These are phyloP conservation scores for Alouatta palliata DNA, from an alignment of 2,113 vertebrate species.

Conservation along the genomic window DNA sequence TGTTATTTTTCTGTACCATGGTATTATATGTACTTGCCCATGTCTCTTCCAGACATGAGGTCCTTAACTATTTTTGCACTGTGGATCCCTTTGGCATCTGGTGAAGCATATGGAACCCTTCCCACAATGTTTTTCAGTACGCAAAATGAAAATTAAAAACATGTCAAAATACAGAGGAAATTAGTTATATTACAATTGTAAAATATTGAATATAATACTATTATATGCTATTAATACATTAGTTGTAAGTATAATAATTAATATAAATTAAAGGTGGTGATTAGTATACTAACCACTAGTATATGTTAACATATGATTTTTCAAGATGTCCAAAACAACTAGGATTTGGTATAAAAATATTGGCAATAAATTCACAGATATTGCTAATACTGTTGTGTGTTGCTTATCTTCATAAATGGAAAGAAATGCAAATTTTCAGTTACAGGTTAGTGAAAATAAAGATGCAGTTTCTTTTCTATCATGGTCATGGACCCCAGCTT, in stretches of 20 bases:
- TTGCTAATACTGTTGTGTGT: neutral
- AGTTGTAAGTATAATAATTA: neutral
- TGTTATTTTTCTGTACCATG: neutral
- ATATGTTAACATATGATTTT: neutral
- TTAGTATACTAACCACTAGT: neutral
- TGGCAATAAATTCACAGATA: neutral
- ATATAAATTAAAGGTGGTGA: neutral
- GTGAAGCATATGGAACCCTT: constrained; percentile 30
- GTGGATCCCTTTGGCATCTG: constrained; percentile 15
- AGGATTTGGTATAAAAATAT: neutral
- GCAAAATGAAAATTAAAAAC: constrained; percentile 33
- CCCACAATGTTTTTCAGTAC: constrained; percentile 42
- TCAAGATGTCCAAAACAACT: neutral
- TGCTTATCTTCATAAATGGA: neutral
- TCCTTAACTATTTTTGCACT: constrained; percentile 56
- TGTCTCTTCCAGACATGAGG: constrained; percentile 32
- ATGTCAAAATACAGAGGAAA: neutral
- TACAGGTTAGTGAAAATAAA: constrained; percentile 19
- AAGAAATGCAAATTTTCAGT: neutral
- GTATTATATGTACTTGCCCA: constrained; percentile 5
- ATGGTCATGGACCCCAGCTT: neutral
- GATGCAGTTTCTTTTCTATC: neutral
- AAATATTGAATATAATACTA: neutral
- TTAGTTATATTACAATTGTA: neutral
- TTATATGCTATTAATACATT: neutral